Conservation (phyloP, 2,113 vertebrate species). For the Ursus arctos region DNA sequence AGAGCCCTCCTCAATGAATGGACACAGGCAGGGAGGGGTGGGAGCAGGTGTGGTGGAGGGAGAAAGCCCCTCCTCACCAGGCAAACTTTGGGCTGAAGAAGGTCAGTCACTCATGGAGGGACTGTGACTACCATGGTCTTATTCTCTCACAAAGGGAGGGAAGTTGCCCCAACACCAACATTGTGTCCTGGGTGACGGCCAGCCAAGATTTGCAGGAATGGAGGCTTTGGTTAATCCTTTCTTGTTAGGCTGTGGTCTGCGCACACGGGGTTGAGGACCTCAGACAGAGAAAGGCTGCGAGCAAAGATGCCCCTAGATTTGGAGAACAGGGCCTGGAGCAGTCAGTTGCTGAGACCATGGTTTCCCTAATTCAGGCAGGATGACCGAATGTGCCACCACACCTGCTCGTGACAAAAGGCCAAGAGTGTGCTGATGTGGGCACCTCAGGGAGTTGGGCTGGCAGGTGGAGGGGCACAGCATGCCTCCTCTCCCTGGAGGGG, state of each 20-base stretch:
- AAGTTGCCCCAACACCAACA: neutral
- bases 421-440: neutral
- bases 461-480: fast-evolving
- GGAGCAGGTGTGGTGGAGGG: neutral
- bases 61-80: neutral
- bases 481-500: neutral
- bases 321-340: neutral
- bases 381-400: neutral
- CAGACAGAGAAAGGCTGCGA: neutral
- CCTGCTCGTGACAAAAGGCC: neutral
- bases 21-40: too few species aligned
- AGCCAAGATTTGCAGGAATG: neutral
- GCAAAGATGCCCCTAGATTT: neutral
- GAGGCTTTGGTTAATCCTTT: neutral
- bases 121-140: neutral
- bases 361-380: neutral
- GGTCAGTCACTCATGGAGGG: neutral
- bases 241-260: neutral
- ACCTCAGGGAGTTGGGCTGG: fast-evolving
- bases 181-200: neutral
- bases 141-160: neutral
- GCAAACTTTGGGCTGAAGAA: neutral
- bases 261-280: fast-evolving
- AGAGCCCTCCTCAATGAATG: neutral
- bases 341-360: neutral